phyloP scores from a whole-genome alignment of 2,113 vertebrate genomes.

The Pelodiscus sinensis region DNA sequence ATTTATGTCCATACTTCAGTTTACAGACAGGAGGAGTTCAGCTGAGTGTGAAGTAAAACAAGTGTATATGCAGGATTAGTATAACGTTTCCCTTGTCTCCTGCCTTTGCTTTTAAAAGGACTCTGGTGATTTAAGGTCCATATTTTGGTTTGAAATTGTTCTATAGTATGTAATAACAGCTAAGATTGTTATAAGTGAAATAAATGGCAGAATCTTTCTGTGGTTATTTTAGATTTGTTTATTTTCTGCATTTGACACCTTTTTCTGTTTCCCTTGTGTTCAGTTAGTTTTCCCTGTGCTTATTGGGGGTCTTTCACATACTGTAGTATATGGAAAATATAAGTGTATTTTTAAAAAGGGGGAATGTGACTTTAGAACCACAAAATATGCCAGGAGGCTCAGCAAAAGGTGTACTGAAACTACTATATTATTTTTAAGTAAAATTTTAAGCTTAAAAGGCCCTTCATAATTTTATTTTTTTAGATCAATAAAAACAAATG shows the following conservation, averaged over 20 bases:
- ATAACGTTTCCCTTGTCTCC: background rate
- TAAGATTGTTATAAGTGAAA: background rate
- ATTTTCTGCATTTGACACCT: background rate
- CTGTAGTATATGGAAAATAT: background rate
- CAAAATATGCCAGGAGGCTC: background rate
- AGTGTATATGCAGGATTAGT: background rate
- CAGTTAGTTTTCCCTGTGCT: background rate
- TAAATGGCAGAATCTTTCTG: background rate
- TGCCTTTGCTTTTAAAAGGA: background rate
- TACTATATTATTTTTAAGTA: background rate
- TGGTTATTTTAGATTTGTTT: background rate
- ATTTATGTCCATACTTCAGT: background rate
- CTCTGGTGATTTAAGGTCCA: background rate
- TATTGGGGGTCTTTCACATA: background rate
- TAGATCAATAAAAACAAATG: background rate
- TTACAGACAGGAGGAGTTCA: background rate
- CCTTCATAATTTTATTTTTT: background rate
- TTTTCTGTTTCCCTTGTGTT: rapidly evolving
- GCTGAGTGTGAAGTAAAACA: background rate
- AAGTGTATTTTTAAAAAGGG: background rate
- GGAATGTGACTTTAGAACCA: background rate
- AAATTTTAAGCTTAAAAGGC: background rate
- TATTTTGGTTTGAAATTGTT: rapidly evolving
- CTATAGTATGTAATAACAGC: background rate
- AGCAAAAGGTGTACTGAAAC: background rate